These are phyloP conservation scores for Cinara cedri DNA, from an alignment of 2,888 invertebrate species.

Conservation along the genomic window DNA sequence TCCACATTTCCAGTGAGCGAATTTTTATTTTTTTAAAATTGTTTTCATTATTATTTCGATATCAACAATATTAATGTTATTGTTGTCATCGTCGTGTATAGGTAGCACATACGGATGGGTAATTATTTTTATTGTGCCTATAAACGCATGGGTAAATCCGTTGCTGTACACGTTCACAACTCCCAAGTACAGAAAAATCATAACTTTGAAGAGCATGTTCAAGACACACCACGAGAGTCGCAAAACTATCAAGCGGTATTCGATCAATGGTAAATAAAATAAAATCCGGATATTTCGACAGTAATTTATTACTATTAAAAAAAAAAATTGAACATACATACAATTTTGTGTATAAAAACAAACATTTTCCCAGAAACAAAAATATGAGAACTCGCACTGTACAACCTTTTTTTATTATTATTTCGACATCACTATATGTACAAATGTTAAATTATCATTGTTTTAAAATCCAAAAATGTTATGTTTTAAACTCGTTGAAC, in stretches of 20 bases:
- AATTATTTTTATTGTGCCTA: constrained; percentile 72
- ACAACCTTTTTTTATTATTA: too few species aligned
- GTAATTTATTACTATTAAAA: too few species aligned
- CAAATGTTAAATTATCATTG: too few species aligned
- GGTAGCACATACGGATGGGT: constrained; percentile 72
- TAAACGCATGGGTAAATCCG: constrained; percentile 73
- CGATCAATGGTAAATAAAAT: constrained; percentile 22
- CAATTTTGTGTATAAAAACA: too few species aligned
- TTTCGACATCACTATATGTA: too few species aligned
- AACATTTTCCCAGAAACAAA: too few species aligned
- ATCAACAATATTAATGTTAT: neutral
- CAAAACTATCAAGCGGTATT: neutral
- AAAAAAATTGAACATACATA: neutral
- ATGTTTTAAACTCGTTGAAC: too few species aligned
- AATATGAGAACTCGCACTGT: too few species aligned
- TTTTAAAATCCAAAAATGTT: too few species aligned
- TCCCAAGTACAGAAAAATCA: constrained; percentile 66
- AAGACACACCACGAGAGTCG: neutral
- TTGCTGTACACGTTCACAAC: constrained; percentile 74
- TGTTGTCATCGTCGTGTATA: constrained; percentile 60
- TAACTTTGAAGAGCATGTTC: constrained; percentile 17
- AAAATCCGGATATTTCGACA: too few species aligned
- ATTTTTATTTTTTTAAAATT: constrained; percentile 43
- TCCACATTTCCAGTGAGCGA: constrained; percentile 67
- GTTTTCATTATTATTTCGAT: too few species aligned